Percentiles rank a stretch among this genome's conserved stretches.
These are phyloP conservation scores for Petrophora chlorosata DNA, from an alignment of 2,888 invertebrate species.

Conservation along the genomic window DNA sequence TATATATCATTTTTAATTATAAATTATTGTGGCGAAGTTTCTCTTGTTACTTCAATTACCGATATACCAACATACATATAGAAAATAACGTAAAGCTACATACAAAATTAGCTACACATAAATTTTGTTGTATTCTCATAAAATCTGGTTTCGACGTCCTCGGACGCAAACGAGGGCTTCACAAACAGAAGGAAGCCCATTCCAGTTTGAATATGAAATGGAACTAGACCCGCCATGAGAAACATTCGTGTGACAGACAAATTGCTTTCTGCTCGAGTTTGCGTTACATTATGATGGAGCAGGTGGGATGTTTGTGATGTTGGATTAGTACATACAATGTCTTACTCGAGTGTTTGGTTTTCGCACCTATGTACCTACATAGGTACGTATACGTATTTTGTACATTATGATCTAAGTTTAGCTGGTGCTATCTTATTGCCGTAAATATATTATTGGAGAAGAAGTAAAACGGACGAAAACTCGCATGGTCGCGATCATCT, in stretches of 20 bases:
- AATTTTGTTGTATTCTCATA: constrained; percentile 17
- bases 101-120: too few relatives aligned
- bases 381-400: too few relatives aligned
- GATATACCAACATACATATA: too few relatives aligned
- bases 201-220: constrained; percentile 53
- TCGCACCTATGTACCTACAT: not conserved
- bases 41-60: too few relatives aligned
- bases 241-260: constrained; percentile 36
- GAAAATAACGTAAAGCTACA: too few relatives aligned
- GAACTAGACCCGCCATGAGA: constrained; percentile 51
- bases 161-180: constrained; percentile 32
- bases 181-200: constrained; percentile 36
- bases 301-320: constrained; percentile 10
- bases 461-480: too few relatives aligned
- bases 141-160: constrained; percentile 11
- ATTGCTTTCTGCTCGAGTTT: constrained; percentile 24
- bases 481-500: too few relatives aligned
- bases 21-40: too few relatives aligned
- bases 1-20: too few relatives aligned
- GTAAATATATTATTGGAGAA: too few relatives aligned
- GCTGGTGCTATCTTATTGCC: too few relatives aligned
- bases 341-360: not conserved
- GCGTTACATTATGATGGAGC: constrained; percentile 20
- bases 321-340: constrained; percentile 14
- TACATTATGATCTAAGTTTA: too few relatives aligned